A percentile compares a stretch with the other conserved stretches of the same genome.
These are phyloP conservation scores for Rambutsinella grinnellia DNA, from an alignment of 2,888 invertebrate species.

Conservation along the genomic window DNA sequence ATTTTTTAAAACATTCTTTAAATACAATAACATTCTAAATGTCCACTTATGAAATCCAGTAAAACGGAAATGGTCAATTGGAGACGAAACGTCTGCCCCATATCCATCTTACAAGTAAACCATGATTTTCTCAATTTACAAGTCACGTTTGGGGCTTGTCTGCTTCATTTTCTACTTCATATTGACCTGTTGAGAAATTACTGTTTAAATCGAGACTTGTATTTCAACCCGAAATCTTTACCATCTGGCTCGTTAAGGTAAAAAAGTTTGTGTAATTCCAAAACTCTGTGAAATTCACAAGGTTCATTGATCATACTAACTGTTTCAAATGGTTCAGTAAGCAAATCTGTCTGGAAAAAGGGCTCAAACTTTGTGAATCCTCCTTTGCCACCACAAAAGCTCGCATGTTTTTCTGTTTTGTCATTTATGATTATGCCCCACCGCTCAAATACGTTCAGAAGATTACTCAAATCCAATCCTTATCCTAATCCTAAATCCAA, in stretches of 20 bases:
- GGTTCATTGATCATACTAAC: background rate
- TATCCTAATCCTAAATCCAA: conserved; percentile 24
- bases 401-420: too few relatives aligned
- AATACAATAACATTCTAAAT: too few relatives aligned
- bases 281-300: background rate
- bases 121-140: too few relatives aligned
- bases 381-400: background rate
- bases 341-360: conserved; percentile 13
- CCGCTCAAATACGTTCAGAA: too few relatives aligned
- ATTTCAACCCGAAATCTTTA: background rate
- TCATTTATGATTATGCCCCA: too few relatives aligned
- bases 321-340: conserved; percentile 18
- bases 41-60: too few relatives aligned
- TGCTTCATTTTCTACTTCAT: background rate
- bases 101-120: background rate
- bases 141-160: too few relatives aligned
- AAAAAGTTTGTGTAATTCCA: background rate
- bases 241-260: background rate
- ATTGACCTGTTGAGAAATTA: background rate
- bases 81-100: background rate
- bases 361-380: background rate
- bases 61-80: too few relatives aligned
- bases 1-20: too few relatives aligned
- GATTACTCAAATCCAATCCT: background rate
- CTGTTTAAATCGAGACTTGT: background rate